Percentiles rank a stretch among this genome's conserved stretches.
phyloP scores from a whole-genome alignment of 1,140 invertebrate species.

The Adelges cooleyi region DNA sequence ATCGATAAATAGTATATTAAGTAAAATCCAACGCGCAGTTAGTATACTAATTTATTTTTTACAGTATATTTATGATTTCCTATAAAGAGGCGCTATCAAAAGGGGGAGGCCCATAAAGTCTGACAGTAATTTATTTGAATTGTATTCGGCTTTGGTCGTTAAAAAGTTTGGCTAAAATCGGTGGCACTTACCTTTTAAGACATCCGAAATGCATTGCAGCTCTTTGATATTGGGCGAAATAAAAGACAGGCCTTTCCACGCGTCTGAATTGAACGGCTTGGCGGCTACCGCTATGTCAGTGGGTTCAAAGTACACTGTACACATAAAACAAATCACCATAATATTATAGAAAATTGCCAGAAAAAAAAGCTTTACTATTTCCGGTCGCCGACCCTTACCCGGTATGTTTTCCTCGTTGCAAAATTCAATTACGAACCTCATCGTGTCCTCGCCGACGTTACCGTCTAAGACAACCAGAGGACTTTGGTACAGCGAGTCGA shows the following conservation, averaged over 20 bases:
- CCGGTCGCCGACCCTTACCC: constrained; percentile 42
- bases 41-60: too few relatives aligned
- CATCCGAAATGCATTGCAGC: constrained; percentile 44
- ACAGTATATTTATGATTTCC: too few relatives aligned
- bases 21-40: too few relatives aligned
- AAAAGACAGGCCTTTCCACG: constrained; percentile 44
- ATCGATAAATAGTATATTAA: too few relatives aligned
- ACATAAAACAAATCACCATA: constrained; percentile 31
- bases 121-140: too few relatives aligned
- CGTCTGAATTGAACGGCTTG: constrained; percentile 44
- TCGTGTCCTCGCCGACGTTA: constrained; percentile 56
- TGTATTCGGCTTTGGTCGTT: too few relatives aligned
- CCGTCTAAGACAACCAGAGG: constrained; percentile 70
- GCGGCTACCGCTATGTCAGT: constrained; percentile 49
- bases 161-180: too few relatives aligned
- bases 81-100: too few relatives aligned
- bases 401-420: constrained; percentile 51
- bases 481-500: constrained; percentile 45
- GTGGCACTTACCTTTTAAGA: background rate
- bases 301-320: constrained; percentile 56
- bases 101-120: too few relatives aligned
- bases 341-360: background rate
- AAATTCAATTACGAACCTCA: constrained; percentile 50
- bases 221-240: constrained; percentile 63
- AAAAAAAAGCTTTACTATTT: background rate